Evolutionary conservation across 2,888 invertebrate genomes (phyloP).

Genomic region (Belgica antarctica): DNA sequence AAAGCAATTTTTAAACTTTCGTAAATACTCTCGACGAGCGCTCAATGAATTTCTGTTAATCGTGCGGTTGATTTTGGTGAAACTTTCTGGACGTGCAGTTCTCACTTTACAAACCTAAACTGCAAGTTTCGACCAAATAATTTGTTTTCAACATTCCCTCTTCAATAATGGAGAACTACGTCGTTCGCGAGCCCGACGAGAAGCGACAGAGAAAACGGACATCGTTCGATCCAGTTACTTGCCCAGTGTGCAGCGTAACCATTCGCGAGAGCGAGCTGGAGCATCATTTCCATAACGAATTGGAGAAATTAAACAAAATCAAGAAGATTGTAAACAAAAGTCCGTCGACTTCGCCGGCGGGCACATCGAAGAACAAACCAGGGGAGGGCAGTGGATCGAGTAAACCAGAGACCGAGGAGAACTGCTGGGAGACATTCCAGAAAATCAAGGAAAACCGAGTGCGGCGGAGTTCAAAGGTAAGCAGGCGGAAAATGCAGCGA

Average conservation of each 20-base stretch:
- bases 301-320: conserved; percentile 68
- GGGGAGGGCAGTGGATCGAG: conserved; percentile 51
- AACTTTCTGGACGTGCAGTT: too few relatives aligned
- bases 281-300: conserved; percentile 74
- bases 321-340: conserved; percentile 45
- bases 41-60: too few relatives aligned
- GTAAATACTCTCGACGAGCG: too few relatives aligned
- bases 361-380: conserved; percentile 48
- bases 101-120: too few relatives aligned
- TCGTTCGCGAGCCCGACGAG: not conserved
- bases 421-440: conserved; percentile 72
- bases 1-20: too few relatives aligned
- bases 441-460: conserved; percentile 72
- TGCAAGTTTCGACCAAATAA: too few relatives aligned
- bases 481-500: not conserved
- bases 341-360: conserved; percentile 48
- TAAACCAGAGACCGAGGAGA: conserved; percentile 49
- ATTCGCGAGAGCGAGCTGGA: conserved; percentile 80
- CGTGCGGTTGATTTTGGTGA: too few relatives aligned
- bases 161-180: not conserved
- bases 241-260: conserved; percentile 86
- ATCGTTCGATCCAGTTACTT: conserved; percentile 66
- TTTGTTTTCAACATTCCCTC: too few relatives aligned
- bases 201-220: conserved; percentile 61
- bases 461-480: conserved; percentile 59